phyloP scores from a whole-genome alignment of 2,113 vertebrate genomes.

The Eubucco bourcierii region DNA sequence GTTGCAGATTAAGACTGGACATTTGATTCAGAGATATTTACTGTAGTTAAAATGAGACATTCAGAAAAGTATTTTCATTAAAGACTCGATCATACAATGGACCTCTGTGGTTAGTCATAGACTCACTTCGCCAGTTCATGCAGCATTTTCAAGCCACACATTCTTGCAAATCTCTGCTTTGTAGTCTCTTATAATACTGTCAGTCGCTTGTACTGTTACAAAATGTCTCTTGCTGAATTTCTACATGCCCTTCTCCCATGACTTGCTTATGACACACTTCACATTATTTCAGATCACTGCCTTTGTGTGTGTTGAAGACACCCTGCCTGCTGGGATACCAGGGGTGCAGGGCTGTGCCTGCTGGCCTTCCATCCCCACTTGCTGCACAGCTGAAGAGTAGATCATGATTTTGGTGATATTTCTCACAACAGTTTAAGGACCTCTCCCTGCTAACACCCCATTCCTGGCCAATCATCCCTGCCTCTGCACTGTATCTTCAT shows the following conservation, averaged over 20 bases:
- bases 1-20: conserved; percentile 20
- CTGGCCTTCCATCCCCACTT: not conserved
- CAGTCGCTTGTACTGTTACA: not conserved
- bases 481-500: not conserved
- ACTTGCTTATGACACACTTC: not conserved
- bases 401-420: not conserved
- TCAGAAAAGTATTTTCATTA: conserved; percentile 34
- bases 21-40: conserved; percentile 32
- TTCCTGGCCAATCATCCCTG: not conserved
- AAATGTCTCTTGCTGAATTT: not conserved
- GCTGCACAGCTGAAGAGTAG: not conserved
- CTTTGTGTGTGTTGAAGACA: not conserved
- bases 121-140: not conserved
- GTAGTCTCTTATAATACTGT: not conserved
- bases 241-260: not conserved
- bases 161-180: not conserved
- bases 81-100: not conserved
- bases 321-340: fast-evolving
- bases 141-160: conserved; percentile 9
- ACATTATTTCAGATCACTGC: not conserved
- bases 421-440: not conserved
- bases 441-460: not conserved
- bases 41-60: conserved; percentile 8
- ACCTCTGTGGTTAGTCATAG: conserved; percentile 14
- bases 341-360: fast-evolving